Evolutionary conservation across 2,888 invertebrate genomes (phyloP), one percentile per base, ranked within the genome.

Genomic region (Brachypalpus laphriformis): DNA sequence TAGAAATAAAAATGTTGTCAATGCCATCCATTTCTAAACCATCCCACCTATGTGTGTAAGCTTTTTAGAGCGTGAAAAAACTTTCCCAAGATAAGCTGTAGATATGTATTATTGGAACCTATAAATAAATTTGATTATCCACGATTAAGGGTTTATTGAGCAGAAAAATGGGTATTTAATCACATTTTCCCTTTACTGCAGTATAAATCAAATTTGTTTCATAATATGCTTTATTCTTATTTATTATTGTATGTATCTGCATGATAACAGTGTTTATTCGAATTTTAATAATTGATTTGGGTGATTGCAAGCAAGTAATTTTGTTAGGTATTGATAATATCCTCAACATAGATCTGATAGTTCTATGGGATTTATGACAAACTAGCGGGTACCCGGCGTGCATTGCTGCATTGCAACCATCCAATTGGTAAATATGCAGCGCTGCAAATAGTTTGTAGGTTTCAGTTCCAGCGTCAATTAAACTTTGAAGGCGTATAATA

Each of bases 141-240:
- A 11, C 56, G 18, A 56, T 11, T 56, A 11, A 54, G 9, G 28
- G 14, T 54, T 54, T 54, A 28, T 28, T 25, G 11, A 16, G 6
- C 16, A 8, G 8, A 28, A 54, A 54, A 9, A 2, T 28, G 5
- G 9, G 16, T 14, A 51, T 25, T 1, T 28, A 8, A 54, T 28
- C 22, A 25, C 6, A 49, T 49, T 49, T 49, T 49, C 7, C 11
- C 5, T n/a, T n/a, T n/a, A n/a, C 9, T n/a, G 9, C 7, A 14
- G 49, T 22, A 25, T 51, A 51, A 51, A 51, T 51, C 25, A 25
- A 49, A 11, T 6, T 51, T 9, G 11, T 54, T 54, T 54, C 54
- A 28, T 5, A 54, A 54, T 7, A 51, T 25, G 7, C 25, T 51
- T 25, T 22, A 25, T 25, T 25, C 25, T 25, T n/a, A n/a, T n/a